Evolutionary conservation across 1,140 invertebrate genomes (phyloP), one percentile per base, ranked within the genome.

Genomic region (Gonatopus flavifemur): DNA sequence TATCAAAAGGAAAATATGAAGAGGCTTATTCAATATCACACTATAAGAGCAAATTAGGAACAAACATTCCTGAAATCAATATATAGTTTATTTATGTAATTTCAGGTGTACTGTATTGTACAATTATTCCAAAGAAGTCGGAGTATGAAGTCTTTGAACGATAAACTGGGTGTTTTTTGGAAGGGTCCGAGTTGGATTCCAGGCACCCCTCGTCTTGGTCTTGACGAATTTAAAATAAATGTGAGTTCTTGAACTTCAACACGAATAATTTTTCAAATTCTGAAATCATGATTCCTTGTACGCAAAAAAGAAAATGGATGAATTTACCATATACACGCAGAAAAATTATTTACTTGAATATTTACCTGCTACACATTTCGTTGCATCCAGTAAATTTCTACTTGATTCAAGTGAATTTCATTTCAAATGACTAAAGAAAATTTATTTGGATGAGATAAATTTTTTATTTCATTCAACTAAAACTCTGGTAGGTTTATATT

Each of bases 141-240:
- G 37, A 66, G 66, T 15, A 81, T 88, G 76, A 64, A 76, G 46
- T 77, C 72, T 20, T 80, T 79, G 80, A 64, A 70, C 38, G 66
- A 94, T 57, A 89, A 87, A 64, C 56, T 94, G 1, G 82, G 81
- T 1, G 85, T 86, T 0, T 59, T 92, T 2, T 85, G 91, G 66
- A 92, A 89, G 74, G 92, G 93, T 5, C 93, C 93, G 1, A 93
- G 91, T 57, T 96, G 93, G 93, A 76, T 83, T 38, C 91, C 91
- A 3, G 91, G 91, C 3, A 83, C 81, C 41, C 88, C 91, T 0
- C 81, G 92, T 64, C 81, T 91, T 1, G 93, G 92, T n/a, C 74
- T 86, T 15, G 84, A 87, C 19, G 81, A 86, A 58, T 83, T 87
- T 61, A 89, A 93, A 77, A 78, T 90, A 31, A 84, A 91, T 60